Base-by-base conservation (phyloP, 2,888 invertebrate genomes). In the Ferdinandea cuprea region DNA sequence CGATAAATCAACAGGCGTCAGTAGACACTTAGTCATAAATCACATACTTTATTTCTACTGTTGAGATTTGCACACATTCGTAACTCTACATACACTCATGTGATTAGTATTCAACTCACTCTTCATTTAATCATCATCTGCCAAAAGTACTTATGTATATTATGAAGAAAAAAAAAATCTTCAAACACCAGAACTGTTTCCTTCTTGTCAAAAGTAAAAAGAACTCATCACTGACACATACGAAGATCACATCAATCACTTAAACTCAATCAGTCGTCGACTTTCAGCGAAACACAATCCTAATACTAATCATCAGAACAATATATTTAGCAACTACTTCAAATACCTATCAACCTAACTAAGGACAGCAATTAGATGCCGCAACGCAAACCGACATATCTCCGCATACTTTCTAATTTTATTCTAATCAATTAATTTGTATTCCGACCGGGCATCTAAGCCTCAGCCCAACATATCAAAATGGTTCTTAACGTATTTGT, bases 351-450 rank as follows among this genome's bases (percentile, higher is more conserved):
- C 21, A 17, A 44, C 15, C 28, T 48, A n/a, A 52, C 42, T 54
- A 19, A 63, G 40, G 40, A 63, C 42, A 58, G 42, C 44, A 58
- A 71, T 72, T 42, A 56, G 42, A 65, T 63, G 32, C 71, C 35
- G 52, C 61, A 44, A n/a, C 65, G 25, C 50, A 25, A 42, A 28
- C 28, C 28, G 56, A 42, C 74, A 58, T 71, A 58, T 40, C 79
- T 58, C 48, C 61, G 50, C 63, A 54, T 44, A 63, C 50, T 69
- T 66, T 40, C 68, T 52, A 65, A 71, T 50, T 63, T 48, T 52
- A 81, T 77, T 81, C 65, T 77, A 77, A 81, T 72, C 71, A 46
- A 40, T 37, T n/a, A 66, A 81, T 81, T 77, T 61, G 59, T 81
- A 81, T 81, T 71, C 81, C 28, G 28, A 25, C 7, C 25, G 48